A percentile compares a stretch with the other conserved stretches of the same genome.
These are phyloP conservation scores for Beris chalybata DNA, from an alignment of 2,888 invertebrate genomes.

Conservation along the genomic window DNA sequence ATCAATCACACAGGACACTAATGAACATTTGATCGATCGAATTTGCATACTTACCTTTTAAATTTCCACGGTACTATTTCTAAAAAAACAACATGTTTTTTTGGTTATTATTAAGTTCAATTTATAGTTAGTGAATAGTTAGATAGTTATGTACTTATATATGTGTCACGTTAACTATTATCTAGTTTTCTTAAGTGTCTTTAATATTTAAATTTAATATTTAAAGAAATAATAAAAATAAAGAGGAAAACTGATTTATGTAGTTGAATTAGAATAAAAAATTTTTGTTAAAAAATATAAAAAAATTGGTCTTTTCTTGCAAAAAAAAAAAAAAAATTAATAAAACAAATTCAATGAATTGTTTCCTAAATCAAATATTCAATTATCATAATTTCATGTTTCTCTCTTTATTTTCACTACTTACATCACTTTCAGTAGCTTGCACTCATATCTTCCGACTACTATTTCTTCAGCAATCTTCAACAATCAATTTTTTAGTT, in stretches of 20 bases:
- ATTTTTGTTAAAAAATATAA: slow-evolving; percentile 18
- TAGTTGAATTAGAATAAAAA: slow-evolving; percentile 8
- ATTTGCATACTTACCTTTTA: slow-evolving; percentile 1
- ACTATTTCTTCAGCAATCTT: too few relatives aligned
- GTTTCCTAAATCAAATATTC: neutral
- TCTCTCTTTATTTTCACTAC: slow-evolving; percentile 24
- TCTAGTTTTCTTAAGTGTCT: too few relatives aligned
- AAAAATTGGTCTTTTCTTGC: slow-evolving; percentile 24
- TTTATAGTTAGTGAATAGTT: too few relatives aligned
- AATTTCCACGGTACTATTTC: too few relatives aligned
- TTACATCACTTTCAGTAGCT: neutral
- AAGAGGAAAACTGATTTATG: slow-evolving; percentile 24
- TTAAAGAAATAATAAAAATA: slow-evolving; percentile 8
- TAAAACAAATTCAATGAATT: neutral
- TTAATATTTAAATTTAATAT: neutral
- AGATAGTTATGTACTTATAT: too few relatives aligned
- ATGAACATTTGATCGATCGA: slow-evolving; percentile 11
- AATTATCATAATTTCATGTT: slow-evolving; percentile 15
- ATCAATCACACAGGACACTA: slow-evolving; percentile 7
- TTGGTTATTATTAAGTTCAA: too few relatives aligned
- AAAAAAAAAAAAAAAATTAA: neutral
- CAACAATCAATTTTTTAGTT: too few relatives aligned
- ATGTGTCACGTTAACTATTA: too few relatives aligned
- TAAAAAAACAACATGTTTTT: too few relatives aligned
- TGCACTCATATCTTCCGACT: neutral